Evolutionary conservation across 2,113 vertebrate species (phyloP).

Genomic region (Chloroceryle aenea): DNA sequence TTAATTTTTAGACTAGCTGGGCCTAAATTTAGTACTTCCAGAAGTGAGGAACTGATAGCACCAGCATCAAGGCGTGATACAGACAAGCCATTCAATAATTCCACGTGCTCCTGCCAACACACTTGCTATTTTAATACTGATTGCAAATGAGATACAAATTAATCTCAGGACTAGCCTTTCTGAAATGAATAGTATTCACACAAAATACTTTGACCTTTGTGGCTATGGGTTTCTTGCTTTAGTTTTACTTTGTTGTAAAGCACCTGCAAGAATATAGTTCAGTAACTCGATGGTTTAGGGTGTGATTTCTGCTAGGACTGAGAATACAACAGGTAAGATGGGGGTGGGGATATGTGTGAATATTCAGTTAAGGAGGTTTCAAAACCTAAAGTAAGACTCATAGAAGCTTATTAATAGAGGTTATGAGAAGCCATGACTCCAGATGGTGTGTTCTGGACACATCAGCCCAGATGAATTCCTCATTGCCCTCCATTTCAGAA

Average conservation of each 20-base stretch:
- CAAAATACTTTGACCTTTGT: neutral
- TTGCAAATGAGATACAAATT: conserved; percentile 17
- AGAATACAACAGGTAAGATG: neutral
- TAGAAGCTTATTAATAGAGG: neutral
- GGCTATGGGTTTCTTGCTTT: neutral
- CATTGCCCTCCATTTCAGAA: neutral
- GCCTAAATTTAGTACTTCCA: conserved; percentile 26
- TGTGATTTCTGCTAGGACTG: neutral
- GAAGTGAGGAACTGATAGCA: conserved; percentile 34
- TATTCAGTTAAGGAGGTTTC: neutral
- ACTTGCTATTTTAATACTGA: conserved; percentile 42
- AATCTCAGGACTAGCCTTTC: neutral
- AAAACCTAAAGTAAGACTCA: neutral
- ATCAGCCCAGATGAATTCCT: neutral
- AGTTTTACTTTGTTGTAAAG: neutral
- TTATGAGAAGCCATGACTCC: neutral
- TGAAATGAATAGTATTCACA: neutral
- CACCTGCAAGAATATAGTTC: neutral
- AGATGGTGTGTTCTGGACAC: neutral
- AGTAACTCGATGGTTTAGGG: neutral
- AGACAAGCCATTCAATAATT: conserved; percentile 25
- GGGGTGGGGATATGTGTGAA: neutral
- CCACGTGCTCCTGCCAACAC: conserved; percentile 10
- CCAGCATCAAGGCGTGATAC: neutral
- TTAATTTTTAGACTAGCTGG: conserved; percentile 22